These are phyloP conservation scores for Chionoecetes opilio DNA, from an alignment of 1,140 invertebrate species.

Conservation along the genomic window DNA sequence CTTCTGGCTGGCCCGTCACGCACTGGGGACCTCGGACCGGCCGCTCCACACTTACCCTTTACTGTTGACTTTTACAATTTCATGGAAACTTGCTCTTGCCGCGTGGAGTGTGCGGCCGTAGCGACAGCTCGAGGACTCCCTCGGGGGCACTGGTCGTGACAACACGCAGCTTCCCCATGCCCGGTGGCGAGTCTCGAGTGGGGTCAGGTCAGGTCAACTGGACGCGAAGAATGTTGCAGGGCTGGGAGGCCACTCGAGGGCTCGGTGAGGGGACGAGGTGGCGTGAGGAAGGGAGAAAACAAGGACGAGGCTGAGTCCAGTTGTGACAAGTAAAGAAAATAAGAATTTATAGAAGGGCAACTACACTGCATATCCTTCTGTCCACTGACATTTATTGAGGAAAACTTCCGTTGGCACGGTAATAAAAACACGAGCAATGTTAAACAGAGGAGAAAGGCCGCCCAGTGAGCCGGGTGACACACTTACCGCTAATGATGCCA, in stretches of 20 bases:
- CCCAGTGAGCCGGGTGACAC: background rate
- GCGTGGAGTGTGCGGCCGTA: slow-evolving; percentile 42
- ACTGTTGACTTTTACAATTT: slow-evolving; percentile 70
- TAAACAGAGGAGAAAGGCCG: background rate
- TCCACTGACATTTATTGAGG: background rate
- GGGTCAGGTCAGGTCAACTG: slow-evolving; percentile 57
- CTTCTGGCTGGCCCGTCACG: slow-evolving; percentile 67
- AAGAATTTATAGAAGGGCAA: background rate
- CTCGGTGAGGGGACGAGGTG: background rate
- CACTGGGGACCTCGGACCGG: slow-evolving; percentile 63
- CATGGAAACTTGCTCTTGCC: slow-evolving; percentile 66
- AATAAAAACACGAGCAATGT: background rate
- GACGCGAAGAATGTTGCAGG: background rate
- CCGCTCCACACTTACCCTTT: slow-evolving; percentile 61
- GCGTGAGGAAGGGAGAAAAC: background rate
- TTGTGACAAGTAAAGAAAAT: background rate
- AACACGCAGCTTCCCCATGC: background rate
- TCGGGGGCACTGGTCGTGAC: slow-evolving; percentile 47
- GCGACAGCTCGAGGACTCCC: slow-evolving; percentile 29
- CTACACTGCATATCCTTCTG: background rate
- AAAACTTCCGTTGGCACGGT: background rate
- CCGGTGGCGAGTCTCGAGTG: slow-evolving; percentile 31
- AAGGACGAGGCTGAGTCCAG: no score
- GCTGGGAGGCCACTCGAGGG: background rate
- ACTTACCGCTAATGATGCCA: background rate